Evolutionary conservation across 92 coral and sea anemone genomes (phyloP).

Genomic region (Parazoanthus atlanticus): DNA sequence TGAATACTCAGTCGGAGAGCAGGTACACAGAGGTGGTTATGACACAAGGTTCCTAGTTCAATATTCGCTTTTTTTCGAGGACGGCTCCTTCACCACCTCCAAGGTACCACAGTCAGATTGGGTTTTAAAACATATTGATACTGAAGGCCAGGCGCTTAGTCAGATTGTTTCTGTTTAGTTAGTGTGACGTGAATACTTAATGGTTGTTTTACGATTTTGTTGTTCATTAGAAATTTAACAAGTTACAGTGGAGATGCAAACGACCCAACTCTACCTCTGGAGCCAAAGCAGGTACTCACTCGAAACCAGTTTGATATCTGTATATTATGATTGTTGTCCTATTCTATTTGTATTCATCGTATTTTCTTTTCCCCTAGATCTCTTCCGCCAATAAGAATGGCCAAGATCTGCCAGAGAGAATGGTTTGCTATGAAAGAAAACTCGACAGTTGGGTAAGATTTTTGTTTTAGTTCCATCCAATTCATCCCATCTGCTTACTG

Average conservation of each 20-base stretch:
- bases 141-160: background rate
- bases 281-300: conserved; percentile 28
- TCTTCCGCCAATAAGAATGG: conserved; percentile 60
- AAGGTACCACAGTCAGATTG: background rate
- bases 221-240: conserved; percentile 15
- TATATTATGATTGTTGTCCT: background rate
- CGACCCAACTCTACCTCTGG: background rate
- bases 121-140: background rate
- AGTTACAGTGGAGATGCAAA: conserved; percentile 1
- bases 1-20: no score
- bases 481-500: no score
- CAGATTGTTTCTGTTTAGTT: background rate
- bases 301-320: background rate
- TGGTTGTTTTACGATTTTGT: background rate
- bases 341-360: background rate
- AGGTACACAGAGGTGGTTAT: background rate
- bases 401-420: conserved; percentile 64
- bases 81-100: background rate
- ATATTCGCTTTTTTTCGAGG: background rate
- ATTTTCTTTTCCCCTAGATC: conserved; percentile 41
- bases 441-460: conserved; percentile 87
- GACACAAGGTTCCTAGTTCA: background rate
- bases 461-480: background rate
- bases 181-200: background rate
- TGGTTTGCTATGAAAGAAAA: conserved; percentile 89